Base-by-base conservation (phyloP, 2,113 vertebrate species). In the Dissostichus mawsoni region DNA sequence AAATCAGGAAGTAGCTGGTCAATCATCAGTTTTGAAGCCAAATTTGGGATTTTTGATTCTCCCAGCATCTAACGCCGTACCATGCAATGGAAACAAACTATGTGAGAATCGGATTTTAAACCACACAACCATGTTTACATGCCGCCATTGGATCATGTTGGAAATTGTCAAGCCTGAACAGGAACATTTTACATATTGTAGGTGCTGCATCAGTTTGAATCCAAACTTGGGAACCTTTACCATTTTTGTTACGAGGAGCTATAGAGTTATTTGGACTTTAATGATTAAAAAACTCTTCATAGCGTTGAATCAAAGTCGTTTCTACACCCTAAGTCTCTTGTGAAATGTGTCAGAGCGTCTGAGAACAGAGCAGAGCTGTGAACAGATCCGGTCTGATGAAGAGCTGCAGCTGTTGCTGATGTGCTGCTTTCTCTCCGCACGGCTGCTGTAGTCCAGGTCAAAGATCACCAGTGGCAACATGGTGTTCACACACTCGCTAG, bases 391-490 rank as follows among this genome's bases (percentile, higher is more conserved):
- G 5, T 25, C 48, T 44, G 69, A 33, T 13, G 44, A 23, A 50
- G 71, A 12, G 0, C 59, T 36, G 69, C 84, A 83, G 85, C 82
- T 85, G 82, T 69, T 68, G 73, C 58, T 50, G 74, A 69, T 72
- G 74, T 73, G 62, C 52, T 33, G 51, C 51, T 33, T 71, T 45
- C 11, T 45, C 11, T 47, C 44, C 44, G 73, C 59, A 12, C 69
- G 69, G 41, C 78, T 74, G 81, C 20, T 68, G 64, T 0, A 62
- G 68, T 65, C 18, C 2, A 70, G 75, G 76, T 82, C 5, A 77
- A 41, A 82, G 84, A 14, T 87, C 79, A 80, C 13, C 59, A 4
- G 41, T 5, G 52, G 41, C 75, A 16, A 13, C 47, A 1, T 2
- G 5, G 36, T 5, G 65, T 69, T 61, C 53, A 9, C 68, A 61